Evolutionary conservation across 1,140 invertebrate genomes (phyloP), one percentile per base, ranked within the genome.

Genomic region (Drosophila kepulauana): DNA sequence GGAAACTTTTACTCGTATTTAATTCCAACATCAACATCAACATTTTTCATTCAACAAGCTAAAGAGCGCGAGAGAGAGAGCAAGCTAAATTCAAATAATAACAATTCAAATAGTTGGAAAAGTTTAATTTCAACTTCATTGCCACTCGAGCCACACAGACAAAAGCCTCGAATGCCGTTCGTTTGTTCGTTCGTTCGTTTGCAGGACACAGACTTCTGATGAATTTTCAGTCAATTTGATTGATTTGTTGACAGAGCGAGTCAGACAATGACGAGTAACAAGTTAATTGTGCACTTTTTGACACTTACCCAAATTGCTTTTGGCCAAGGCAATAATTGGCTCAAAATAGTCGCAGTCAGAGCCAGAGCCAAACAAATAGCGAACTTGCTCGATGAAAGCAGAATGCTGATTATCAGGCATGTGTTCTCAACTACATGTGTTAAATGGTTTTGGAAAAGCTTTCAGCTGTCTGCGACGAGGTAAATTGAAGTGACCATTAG

Each of bases 201-300:
- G 20, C 20, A 25, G 20, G 20, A 25, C 20, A 25, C 20, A 69
- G 67, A 33, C 28, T 74, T 65, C 49, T 78, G 81, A 75, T 77
- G 68, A 59, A 88, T 76, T 88, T 89, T 69, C 80, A 84, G 74
- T 56, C 84, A 88, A 88, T 88, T 88, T 88, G 80, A 88, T 78
- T 82, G 82, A 87, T 89, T 89, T 78, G 74, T 89, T 89, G 80
- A 84, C 69, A 80, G 48, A 66, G 56, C 51, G 48, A 57, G 51
- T 16, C 45, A 45, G 30, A 79, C 64, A 43, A 52, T 46, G 58
- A 58, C 45, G 58, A 67, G 52, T 74, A 79, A 82, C 79, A 84
- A 86, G 74, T 73, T 80, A 88, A 81, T 88, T 84, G 70, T 65
- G 63, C 74, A 81, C 49, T 70, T 74, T 82, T 78, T 81, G 85